phyloP scores from a whole-genome alignment of 2,888 invertebrate genomes.

The Ichneumoninae sp. region DNA sequence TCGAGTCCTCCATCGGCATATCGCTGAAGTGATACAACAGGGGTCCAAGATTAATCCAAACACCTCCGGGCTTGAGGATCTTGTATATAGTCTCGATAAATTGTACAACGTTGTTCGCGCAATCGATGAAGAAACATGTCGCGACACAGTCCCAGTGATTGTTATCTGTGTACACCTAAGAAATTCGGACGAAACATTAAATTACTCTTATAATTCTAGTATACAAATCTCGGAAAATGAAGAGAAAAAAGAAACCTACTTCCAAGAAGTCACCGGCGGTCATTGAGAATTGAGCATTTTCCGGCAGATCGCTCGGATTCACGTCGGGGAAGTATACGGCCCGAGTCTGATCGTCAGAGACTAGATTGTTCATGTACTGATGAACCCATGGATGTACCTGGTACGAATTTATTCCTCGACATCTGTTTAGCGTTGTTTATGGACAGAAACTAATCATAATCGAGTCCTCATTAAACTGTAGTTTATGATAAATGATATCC shows the following conservation, averaged over 20 bases:
- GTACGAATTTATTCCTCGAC: conserved; percentile 89
- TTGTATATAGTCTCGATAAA: conserved; percentile 97
- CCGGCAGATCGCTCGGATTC: conserved; percentile 89
- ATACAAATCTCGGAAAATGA: neutral
- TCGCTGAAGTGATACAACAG: conserved; percentile 96
- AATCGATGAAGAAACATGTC: conserved; percentile 99
- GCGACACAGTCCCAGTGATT: conserved; percentile 96
- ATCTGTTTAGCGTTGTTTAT: conserved; percentile 81
- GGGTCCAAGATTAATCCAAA: conserved; percentile 96
- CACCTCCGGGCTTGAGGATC: conserved; percentile 95
- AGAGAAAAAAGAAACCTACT: conserved; percentile 84
- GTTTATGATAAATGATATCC: conserved; percentile 18
- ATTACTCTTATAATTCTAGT: neutral
- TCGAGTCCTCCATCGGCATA: conserved; percentile 93
- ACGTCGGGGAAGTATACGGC: conserved; percentile 95
- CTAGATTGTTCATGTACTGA: conserved; percentile 95
- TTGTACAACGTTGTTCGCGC: conserved; percentile 97
- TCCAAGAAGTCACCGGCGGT: conserved; percentile 98
- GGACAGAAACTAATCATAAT: conserved; percentile 4
- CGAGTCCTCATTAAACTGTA: conserved; percentile 63
- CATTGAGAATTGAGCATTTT: conserved; percentile 93
- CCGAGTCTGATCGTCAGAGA: conserved; percentile 92
- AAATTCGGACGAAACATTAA: conserved; percentile 8
- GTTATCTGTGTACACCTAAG: conserved; percentile 88
- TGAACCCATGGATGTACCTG: conserved; percentile 97